Base-by-base conservation (phyloP, 2,797 vertebrate genomes). In the Scarus forsteni region DNA sequence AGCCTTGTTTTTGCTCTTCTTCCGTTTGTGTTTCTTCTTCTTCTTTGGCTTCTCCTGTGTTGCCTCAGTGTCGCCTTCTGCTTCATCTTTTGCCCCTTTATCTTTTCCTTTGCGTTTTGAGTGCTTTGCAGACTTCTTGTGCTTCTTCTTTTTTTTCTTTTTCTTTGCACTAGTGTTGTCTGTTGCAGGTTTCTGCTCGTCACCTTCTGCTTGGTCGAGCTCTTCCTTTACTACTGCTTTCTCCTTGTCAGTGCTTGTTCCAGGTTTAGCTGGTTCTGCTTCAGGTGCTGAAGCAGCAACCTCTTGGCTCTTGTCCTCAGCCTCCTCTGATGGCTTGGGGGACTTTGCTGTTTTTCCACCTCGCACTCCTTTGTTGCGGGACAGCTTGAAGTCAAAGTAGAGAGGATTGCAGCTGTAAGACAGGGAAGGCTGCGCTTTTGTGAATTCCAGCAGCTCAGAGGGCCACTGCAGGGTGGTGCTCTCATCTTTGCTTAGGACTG, bases 111-210 rank as follows among this genome's bases (percentile, higher is more conserved):
- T 94, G 79, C 93, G 96, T 81, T 97, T 98, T 60, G 93, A 94
- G 75, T 94, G 95, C 82, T 96, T 99, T 62, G 89, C 83, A 6
- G 97, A 97, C 73, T 99, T 99, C 94, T 99, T 98, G 79, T 99
- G 97, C 88, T 99, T 99, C 94, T 98, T 99, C 93, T 98, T 99
- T 89, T 98, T 99, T 87, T 99, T 99, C 66, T 97, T 98, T 12
- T 92, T 94, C 85, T 92, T 93, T 42, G 85, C 58, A 57, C 94
- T 92, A 78, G 92, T 94, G 58, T 87, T 94, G 59, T 88, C 66
- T 6, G 77, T 73, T 12, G 76, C 72, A 6, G 59, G 63, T 64
- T 93, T 92, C 60, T 91, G 85, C 63, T 91, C 79, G 3, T 95
- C 95, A 4, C 68, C 65, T 48, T 88, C 83, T 16, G 88, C 79